Percentiles rank a stretch among this genome's conserved stretches.
phyloP scores from a whole-genome alignment of 1,140 invertebrate genomes.

The Papilio glaucus region DNA sequence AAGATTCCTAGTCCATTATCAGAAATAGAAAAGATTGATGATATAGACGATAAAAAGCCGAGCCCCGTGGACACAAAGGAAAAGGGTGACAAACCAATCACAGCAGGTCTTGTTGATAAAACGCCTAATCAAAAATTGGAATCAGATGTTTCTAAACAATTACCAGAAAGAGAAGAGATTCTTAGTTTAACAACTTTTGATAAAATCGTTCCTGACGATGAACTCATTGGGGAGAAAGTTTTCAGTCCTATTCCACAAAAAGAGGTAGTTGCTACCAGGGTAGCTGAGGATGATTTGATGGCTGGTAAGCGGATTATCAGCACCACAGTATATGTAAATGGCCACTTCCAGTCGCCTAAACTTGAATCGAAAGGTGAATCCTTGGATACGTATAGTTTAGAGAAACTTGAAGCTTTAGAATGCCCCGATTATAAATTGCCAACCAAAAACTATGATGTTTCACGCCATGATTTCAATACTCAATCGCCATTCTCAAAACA shows the following conservation, averaged over 20 bases:
- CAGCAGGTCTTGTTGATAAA: not conserved
- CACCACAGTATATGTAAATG: not conserved
- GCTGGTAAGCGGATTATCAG: not conserved
- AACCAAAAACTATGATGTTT: not conserved
- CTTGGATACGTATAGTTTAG: not conserved
- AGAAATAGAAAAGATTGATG: too few relatives aligned
- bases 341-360: not conserved
- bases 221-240: too few relatives aligned
- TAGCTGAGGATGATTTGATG: not conserved
- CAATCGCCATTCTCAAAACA: conserved; percentile 23
- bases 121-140: not conserved
- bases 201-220: too few relatives aligned
- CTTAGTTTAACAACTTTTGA: too few relatives aligned
- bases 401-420: not conserved
- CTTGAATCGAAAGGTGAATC: not conserved
- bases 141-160: too few relatives aligned
- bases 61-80: not conserved
- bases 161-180: conserved; percentile 37
- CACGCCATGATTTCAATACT: not conserved
- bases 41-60: conserved; percentile 32
- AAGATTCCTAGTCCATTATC: too few relatives aligned
- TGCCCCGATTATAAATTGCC: not conserved
- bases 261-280: not conserved
- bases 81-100: conserved; percentile 18
- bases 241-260: not conserved